phyloP scores from a whole-genome alignment of 2,797 vertebrate species.

The Smutsia gigantea region DNA sequence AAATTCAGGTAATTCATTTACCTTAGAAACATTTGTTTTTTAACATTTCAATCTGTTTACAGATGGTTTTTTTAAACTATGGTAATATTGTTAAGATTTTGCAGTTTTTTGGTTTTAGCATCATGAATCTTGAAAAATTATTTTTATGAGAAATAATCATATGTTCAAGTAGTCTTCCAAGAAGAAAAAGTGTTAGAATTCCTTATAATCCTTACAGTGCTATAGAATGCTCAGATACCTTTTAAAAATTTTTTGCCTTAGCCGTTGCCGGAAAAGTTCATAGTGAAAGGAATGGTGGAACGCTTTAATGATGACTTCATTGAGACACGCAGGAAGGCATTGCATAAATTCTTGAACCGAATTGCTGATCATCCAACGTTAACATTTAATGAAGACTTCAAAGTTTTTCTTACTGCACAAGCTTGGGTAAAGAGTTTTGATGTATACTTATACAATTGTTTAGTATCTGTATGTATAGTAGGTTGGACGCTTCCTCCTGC shows the following conservation, averaged over 20 bases:
- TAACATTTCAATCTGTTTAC: not conserved
- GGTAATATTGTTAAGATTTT: not conserved
- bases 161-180: not conserved
- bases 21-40: not conserved
- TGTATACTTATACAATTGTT: conserved; percentile 27
- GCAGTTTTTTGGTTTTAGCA: not conserved
- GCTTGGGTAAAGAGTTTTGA: conserved; percentile 86
- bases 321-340: conserved; percentile 93
- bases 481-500: not conserved
- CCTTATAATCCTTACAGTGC: not conserved
- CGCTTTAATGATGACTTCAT: conserved; percentile 97
- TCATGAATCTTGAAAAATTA: not conserved
- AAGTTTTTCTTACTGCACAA: conserved; percentile 95
- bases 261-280: conserved; percentile 98
- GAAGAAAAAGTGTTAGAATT: not conserved
- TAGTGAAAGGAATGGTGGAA: conserved; percentile 98
- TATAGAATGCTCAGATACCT: not conserved
- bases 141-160: not conserved
- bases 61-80: not conserved
- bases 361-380: conserved; percentile 95
- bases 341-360: conserved; percentile 95
- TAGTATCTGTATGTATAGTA: not conserved
- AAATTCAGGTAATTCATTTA: not conserved
- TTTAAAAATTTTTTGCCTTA: conserved; percentile 76
- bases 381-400: conserved; percentile 94